These are phyloP conservation scores for Lathronympha strigana DNA, from an alignment of 2,888 invertebrate species.

Conservation along the genomic window DNA sequence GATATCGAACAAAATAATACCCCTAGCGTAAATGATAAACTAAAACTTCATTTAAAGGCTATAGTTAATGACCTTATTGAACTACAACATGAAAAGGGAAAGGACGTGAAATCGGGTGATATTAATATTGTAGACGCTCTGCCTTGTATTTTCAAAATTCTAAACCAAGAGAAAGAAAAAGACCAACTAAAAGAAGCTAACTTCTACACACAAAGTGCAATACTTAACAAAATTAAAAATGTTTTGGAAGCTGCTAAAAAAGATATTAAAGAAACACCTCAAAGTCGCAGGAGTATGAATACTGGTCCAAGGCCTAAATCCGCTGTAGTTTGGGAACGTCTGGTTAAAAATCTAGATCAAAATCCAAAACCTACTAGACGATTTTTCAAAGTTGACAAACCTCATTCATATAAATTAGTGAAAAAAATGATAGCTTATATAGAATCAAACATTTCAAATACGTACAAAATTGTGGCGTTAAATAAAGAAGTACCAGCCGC, in stretches of 20 bases:
- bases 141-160: conserved; percentile 70
- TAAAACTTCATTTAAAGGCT: conserved; percentile 69
- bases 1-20: conserved; percentile 44
- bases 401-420: conserved; percentile 59
- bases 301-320: conserved; percentile 60
- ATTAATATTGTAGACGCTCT: conserved; percentile 63
- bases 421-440: conserved; percentile 57
- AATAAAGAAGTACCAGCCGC: conserved; percentile 55
- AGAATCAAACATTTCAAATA: conserved; percentile 53
- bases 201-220: conserved; percentile 28
- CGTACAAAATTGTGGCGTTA: conserved; percentile 61
- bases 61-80: conserved; percentile 70
- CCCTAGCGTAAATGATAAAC: conserved; percentile 60
- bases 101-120: conserved; percentile 49
- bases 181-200: conserved; percentile 39
- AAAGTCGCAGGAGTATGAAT: conserved; percentile 53
- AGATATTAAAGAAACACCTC: conserved; percentile 52
- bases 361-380: conserved; percentile 52
- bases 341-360: conserved; percentile 59
- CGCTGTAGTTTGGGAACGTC: conserved; percentile 67
- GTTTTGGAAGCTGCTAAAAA: conserved; percentile 61
- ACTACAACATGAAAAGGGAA: conserved; percentile 61
- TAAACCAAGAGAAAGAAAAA: conserved; percentile 54
- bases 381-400: conserved; percentile 43
- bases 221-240: conserved; percentile 54